Evolutionary conservation across 2,797 vertebrate genomes (phyloP), one percentile per base, ranked within the genome.

Genomic region (Hoplostethus mediterraneus): DNA sequence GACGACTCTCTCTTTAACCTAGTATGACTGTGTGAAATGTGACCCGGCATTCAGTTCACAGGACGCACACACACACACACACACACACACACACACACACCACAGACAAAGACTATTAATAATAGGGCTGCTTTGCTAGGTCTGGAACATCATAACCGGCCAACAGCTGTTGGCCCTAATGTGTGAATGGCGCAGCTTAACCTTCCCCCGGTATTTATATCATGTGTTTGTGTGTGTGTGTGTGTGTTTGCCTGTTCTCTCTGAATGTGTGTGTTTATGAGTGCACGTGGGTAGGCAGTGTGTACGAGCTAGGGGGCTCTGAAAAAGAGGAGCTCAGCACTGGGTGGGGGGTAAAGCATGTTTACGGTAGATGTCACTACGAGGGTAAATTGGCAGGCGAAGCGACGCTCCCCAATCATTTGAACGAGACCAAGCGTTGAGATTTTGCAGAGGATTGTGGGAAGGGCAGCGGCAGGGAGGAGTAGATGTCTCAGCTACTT

Each of bases 101-200:
- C 63, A 63, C 49, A 53, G 44, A 49, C 47, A 42, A 33, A 53
- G 71, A 62, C 82, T 84, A 77, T 77, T 69, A 81, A 86, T 88
- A 85, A 75, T 57, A 61, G 45, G 16, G 17, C 38, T 45, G 52
- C 49, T 44, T 65, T 55, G 61, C 49, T 57, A 30, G 57, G 61
- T 31, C 67, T 62, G 67, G 21, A 79, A 67, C 56, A 67, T n/a
- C 49, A 72, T 65, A 60, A 79, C 67, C 64, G 59, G 56, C 33
- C 17, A 75, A 75, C 89, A 92, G 82, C 82, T 82, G 84, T 30
- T 63, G 77, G 54, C 57, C 68, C 47, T 42, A 25, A 75, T 14
- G 56, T 79, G 78, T 77, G 57, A 75, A 79, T 16, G 1, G 49
- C 0, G 1, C 31, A 66, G 30, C 33, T 73, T 58, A 69, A 74